A percentile compares a stretch with the other conserved stretches of the same genome.
Evolutionary conservation across 2,888 invertebrate species (phyloP).

Genomic region (Ophraella communa): DNA sequence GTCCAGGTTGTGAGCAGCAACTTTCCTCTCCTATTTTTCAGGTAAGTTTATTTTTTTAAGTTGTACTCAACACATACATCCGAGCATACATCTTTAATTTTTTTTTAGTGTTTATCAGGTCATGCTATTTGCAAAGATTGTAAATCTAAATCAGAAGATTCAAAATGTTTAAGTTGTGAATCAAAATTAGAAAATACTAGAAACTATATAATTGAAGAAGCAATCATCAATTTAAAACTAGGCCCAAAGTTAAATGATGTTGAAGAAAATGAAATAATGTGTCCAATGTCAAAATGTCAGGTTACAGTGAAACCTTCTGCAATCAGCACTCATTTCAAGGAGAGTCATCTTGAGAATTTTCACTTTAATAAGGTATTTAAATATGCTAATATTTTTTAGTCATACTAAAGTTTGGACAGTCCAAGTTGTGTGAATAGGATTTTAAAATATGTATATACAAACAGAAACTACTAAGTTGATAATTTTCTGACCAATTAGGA

Average conservation of each 20-base stretch:
- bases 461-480: no score
- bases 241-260: neutral
- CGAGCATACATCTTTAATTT: no score
- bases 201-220: slow-evolving; percentile 35
- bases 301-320: slow-evolving; percentile 21
- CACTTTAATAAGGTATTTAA: slow-evolving; percentile 29
- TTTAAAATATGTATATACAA: no score
- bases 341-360: slow-evolving; percentile 32
- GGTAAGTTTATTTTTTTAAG: neutral
- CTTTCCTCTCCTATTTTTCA: slow-evolving; percentile 30
- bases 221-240: slow-evolving; percentile 24
- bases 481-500: no score
- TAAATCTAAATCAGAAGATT: slow-evolving; percentile 20
- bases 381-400: no score
- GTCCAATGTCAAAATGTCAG: slow-evolving; percentile 31
- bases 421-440: no score
- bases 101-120: slow-evolving; percentile 32
- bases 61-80: no score
- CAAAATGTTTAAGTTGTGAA: slow-evolving; percentile 30
- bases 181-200: slow-evolving; percentile 32
- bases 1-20: slow-evolving; percentile 25
- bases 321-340: slow-evolving; percentile 32
- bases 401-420: no score
- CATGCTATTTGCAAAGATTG: slow-evolving; percentile 36
- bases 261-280: slow-evolving; percentile 24